A percentile compares a stretch with the other conserved stretches of the same genome.
Evolutionary conservation across 2,113 vertebrate genomes (phyloP).

Genomic region (Fulica atra): DNA sequence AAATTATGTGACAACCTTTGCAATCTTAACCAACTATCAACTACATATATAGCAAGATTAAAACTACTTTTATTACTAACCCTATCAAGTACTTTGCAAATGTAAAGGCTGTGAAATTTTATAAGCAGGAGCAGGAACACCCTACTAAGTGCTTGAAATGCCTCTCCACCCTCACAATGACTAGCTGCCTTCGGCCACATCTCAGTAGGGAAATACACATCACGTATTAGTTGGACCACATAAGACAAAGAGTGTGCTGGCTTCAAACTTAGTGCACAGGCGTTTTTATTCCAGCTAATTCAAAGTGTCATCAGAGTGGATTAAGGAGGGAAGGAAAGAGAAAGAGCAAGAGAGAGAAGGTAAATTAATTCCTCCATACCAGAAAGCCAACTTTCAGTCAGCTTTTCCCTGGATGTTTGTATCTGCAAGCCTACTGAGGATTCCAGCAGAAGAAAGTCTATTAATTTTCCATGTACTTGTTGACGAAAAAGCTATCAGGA

Average conservation of each 20-base stretch:
- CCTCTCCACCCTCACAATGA: not conserved
- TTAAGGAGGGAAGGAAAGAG: constrained; percentile 59
- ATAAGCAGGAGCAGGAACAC: not conserved
- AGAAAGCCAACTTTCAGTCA: constrained; percentile 73
- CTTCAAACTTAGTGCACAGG: not conserved
- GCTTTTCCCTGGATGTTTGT: constrained; percentile 74
- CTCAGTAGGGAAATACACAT: not conserved
- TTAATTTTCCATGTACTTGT: constrained; percentile 91
- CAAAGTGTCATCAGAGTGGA: constrained; percentile 66
- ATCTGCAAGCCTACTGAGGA: constrained; percentile 75
- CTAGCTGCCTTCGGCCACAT: not conserved
- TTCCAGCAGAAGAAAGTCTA: constrained; percentile 84
- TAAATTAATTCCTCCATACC: constrained; percentile 77
- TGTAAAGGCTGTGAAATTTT: constrained; percentile 13
- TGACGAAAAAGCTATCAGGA: constrained; percentile 89
- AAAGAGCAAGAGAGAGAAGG: constrained; percentile 39
- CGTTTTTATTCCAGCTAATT: constrained; percentile 62
- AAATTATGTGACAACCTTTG: not conserved
- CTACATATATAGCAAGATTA: not conserved
- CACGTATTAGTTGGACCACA: not conserved
- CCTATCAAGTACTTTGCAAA: not conserved
- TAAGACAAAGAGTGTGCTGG: not conserved
- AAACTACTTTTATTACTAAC: not conserved
- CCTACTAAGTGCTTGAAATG: not conserved
- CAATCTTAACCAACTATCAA: not conserved